Base-by-base conservation (phyloP, 2,888 invertebrate genomes). In the Alitta virens region DNA sequence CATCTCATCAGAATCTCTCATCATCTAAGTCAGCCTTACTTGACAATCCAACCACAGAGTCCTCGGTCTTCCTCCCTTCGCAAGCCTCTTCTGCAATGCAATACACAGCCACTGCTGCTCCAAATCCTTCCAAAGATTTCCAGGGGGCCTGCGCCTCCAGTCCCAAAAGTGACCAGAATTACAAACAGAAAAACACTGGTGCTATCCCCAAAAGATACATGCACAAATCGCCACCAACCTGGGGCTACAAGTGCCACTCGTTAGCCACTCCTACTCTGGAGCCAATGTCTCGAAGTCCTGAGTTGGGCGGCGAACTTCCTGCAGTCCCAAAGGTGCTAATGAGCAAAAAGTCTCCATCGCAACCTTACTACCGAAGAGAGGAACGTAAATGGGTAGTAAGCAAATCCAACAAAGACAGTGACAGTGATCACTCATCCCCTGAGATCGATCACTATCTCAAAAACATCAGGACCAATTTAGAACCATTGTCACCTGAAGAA, bases 401-500 rank as follows among this genome's bases (percentile, higher is more conserved):
- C 12, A 26, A 18, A 14, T n/a, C 42, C 3, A 26, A 33, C 27
- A 42, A 40, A 21, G 57, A 62, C 27, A 51, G 33, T 16, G 56
- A 51, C 21, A 60, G 60, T 18, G 60, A 60, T 26, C 40, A 40
- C 14, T 62, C 65, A 14, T 67, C 67, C n/a, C 69, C 69, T 5
- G 69, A 69, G 25, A 57, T 68, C 14, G 69, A 69, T 52, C 49
- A 23, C 27, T 64, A 58, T 42, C 63, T 68, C 26, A 68, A 67
- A 51, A 66, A 64, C 1, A 52, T 69, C 43, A 56, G 26, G 9
- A 60, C 58, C 18, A 46, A 50, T 14, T 33, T 54, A 16, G 63
- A 72, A 51, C 76, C 75, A 1, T 65, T 75, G 18, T 71, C 74
- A 52, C 72, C 76, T 0, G 69, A 70, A 60, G 74, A 78, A 33